Conservation (phyloP, 2,113 vertebrate species). For the Pachycephala philippinensis region DNA sequence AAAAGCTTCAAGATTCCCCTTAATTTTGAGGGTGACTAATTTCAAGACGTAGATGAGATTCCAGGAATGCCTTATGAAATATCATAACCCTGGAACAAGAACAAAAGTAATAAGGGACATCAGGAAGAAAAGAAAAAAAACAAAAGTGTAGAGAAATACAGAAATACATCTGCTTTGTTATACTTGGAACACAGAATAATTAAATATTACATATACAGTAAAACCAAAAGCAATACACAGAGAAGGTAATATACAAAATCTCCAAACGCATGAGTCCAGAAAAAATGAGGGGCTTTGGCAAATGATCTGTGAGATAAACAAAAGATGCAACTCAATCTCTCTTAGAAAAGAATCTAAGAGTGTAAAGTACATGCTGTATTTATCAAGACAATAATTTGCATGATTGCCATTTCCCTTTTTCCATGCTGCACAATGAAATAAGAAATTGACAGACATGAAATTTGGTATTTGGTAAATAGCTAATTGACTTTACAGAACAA, state of each 20-base stretch:
- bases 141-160: neutral
- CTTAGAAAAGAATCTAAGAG: neutral
- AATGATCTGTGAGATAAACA: neutral
- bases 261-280: neutral
- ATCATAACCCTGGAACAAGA: neutral
- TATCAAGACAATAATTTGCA: neutral
- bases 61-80: neutral
- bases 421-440: neutral
- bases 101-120: neutral
- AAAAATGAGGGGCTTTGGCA: neutral
- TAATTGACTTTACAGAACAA: constrained; percentile 56
- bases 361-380: neutral
- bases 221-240: neutral
- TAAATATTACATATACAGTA: neutral
- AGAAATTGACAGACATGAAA: neutral
- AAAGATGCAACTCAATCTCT: neutral
- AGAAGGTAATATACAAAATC: neutral
- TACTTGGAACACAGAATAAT: neutral
- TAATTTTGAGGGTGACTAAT: neutral
- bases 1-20: neutral
- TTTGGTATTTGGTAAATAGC: constrained; percentile 38
- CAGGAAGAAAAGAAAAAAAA: neutral
- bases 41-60: neutral
- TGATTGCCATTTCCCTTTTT: neutral
- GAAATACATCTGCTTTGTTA: neutral